Base-by-base conservation (phyloP, 2,113 vertebrate genomes). In the Actinemys pallida region DNA sequence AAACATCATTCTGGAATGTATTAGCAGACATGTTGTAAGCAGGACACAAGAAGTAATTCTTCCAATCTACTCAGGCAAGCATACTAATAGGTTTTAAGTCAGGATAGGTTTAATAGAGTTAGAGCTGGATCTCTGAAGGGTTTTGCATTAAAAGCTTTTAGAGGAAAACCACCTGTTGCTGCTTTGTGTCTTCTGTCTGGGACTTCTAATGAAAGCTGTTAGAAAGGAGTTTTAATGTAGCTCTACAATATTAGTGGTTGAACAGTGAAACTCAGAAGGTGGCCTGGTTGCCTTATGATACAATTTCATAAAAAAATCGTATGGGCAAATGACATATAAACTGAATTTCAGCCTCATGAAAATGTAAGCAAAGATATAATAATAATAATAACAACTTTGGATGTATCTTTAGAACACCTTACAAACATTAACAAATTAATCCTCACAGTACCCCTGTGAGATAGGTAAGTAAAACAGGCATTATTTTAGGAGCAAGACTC, bases 91-190 rank as follows among this genome's bases (percentile, higher is more conserved):
- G 89, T 84, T 89, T 87, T 86, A 93, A 93, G 89, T 84, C 49
- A 54, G n/a, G 47, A 65, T 87, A 16, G 50, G 72, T 92, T 96
- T 96, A 57, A 89, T 89, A 4, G 14, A 29, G 81, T 84, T 91
- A 39, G 25, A 96, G 90, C n/a, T 35, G 82, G 88, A 90, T 95
- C 84, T 96, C 78, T 91, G 85, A 96, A 96, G 88, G 35, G 65
- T 80, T 29, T 85, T 62, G 47, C 91, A 35, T 91, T 96, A 96
- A 95, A 94, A 97, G 62, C 92, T 97, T 98, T 98, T 93, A 96
- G 94, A 81, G 83, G 76, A 93, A 94, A 89, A 52, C 80, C 62
- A 59, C 94, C 88, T 22, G 86, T 95, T 94, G 76, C 59, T 97
- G 92, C 80, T 96, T 96, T 97, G 54, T 94, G 52, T 95, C 90